A percentile compares a stretch with the other conserved stretches of the same genome.
Conservation (phyloP, 2,888 invertebrate species). For the Oscheius sp. region DNA sequence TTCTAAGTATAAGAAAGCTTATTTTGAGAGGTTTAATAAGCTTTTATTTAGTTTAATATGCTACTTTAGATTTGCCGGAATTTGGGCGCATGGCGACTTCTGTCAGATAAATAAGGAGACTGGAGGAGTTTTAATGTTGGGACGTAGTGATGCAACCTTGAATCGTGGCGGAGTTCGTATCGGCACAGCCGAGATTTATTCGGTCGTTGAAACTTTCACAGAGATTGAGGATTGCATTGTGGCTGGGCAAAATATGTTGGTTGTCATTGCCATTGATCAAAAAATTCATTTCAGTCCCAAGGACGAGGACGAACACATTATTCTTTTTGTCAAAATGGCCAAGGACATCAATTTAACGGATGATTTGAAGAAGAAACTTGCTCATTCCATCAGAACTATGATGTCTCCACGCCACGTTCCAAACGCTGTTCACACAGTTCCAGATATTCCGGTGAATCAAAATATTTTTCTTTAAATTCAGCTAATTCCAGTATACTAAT, state of each 20-base stretch:
- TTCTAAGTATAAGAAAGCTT: slow-evolving; percentile 49
- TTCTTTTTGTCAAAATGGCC: slow-evolving; percentile 75
- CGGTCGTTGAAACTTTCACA: slow-evolving; percentile 74
- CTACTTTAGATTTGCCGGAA: slow-evolving; percentile 68
- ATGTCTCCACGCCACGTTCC: slow-evolving; percentile 75
- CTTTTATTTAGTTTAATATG: no score
- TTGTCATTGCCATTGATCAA: neutral
- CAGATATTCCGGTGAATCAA: slow-evolving; percentile 73
- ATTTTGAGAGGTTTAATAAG: slow-evolving; percentile 46
- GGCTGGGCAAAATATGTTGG: slow-evolving; percentile 73
- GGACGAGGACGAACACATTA: slow-evolving; percentile 74
- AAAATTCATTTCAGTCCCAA: slow-evolving; percentile 67
- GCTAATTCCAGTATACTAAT: slow-evolving; percentile 74
- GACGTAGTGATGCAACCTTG: slow-evolving; percentile 75
- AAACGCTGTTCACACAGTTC: slow-evolving; percentile 72
- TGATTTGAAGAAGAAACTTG: slow-evolving; percentile 71
- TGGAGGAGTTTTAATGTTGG: slow-evolving; percentile 76
- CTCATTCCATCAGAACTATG: slow-evolving; percentile 71
- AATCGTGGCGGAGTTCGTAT: slow-evolving; percentile 76
- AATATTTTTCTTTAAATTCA: neutral
- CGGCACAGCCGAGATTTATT: slow-evolving; percentile 77
- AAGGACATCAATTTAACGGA: slow-evolving; percentile 68
- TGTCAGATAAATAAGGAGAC: slow-evolving; percentile 73
- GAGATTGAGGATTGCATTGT: slow-evolving; percentile 75
- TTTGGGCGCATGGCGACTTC: slow-evolving; percentile 76